These are phyloP conservation scores for Scaptomyza cyrtandrae DNA, from an alignment of 2,888 invertebrate species.

Conservation along the genomic window DNA sequence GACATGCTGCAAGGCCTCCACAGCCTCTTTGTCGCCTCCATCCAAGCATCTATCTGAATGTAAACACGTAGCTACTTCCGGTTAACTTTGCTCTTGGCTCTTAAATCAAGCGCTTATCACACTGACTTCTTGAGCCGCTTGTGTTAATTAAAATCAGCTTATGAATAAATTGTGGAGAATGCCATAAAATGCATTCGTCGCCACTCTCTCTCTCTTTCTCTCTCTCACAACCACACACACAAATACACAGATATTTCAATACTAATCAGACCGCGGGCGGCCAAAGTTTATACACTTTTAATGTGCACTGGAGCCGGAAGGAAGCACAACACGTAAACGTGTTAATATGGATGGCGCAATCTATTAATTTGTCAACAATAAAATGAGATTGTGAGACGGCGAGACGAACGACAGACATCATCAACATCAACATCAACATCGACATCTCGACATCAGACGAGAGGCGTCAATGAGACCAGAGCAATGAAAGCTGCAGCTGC, in stretches of 20 bases:
- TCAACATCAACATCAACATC: slow-evolving; percentile 31
- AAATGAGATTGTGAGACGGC: slow-evolving; percentile 55
- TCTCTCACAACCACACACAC: not conserved
- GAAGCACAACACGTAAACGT: slow-evolving; percentile 80
- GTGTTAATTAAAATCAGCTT: slow-evolving; percentile 69
- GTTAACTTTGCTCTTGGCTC: slow-evolving; percentile 39
- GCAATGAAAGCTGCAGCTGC: slow-evolving; percentile 9
- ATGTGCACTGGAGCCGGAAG: slow-evolving; percentile 71
- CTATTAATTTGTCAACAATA: slow-evolving; percentile 83
- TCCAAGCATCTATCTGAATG: slow-evolving; percentile 5
- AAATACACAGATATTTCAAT: slow-evolving; percentile 48
- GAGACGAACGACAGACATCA: slow-evolving; percentile 45
- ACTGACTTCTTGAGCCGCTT: slow-evolving; percentile 46
- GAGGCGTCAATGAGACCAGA: slow-evolving; percentile 58
- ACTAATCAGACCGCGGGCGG: slow-evolving; percentile 69
- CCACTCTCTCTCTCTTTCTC: slow-evolving; percentile 17
- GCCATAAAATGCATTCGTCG: slow-evolving; percentile 67
- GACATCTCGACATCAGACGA: slow-evolving; percentile 26
- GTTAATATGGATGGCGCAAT: slow-evolving; percentile 82
- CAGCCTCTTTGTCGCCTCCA: not conserved
- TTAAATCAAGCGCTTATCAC: slow-evolving; percentile 54
- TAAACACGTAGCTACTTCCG: slow-evolving; percentile 61
- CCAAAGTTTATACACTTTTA: slow-evolving; percentile 67
- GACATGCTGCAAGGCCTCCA: slow-evolving; percentile 20
- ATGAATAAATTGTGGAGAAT: slow-evolving; percentile 52